phyloP scores from a whole-genome alignment of 1,140 invertebrate genomes.

The Onthophagus taurus region DNA sequence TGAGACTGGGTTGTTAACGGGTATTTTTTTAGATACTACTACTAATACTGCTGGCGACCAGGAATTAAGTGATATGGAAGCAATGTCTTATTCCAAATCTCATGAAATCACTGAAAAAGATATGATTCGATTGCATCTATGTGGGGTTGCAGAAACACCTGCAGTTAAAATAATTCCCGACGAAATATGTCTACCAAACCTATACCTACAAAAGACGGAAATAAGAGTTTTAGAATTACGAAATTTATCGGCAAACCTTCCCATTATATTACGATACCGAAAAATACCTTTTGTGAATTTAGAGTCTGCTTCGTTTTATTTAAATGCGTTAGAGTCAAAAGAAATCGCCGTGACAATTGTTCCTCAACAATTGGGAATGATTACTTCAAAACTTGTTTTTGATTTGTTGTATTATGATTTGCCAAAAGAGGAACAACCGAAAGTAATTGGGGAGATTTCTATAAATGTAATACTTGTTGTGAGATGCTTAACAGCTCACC shows the following conservation, averaged over 20 bases:
- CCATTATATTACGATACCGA: constrained; percentile 21
- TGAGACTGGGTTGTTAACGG: too few species aligned
- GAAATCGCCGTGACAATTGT: constrained; percentile 16
- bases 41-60: too few species aligned
- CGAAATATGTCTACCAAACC: constrained; percentile 13
- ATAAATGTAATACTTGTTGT: background rate
- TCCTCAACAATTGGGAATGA: constrained; percentile 15
- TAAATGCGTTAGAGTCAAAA: constrained; percentile 12
- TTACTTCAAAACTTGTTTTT: constrained; percentile 8
- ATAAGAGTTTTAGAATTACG: constrained; percentile 16
- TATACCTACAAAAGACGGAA: constrained; percentile 12
- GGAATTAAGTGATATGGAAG: too few species aligned
- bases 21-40: too few species aligned
- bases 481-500: background rate
- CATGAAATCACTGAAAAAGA: too few species aligned
- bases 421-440: background rate
- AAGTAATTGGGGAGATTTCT: constrained; percentile 7
- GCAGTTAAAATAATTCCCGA: constrained; percentile 20
- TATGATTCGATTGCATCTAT: too few species aligned
- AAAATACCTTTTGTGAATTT: constrained; percentile 21
- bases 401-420: constrained; percentile 16
- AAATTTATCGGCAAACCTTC: constrained; percentile 22
- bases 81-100: too few species aligned
- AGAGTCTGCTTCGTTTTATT: constrained; percentile 10
- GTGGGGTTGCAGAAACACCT: constrained; percentile 16